These are phyloP conservation scores for Florisuga fusca DNA, from an alignment of 2,797 vertebrate species.

Conservation along the genomic window DNA sequence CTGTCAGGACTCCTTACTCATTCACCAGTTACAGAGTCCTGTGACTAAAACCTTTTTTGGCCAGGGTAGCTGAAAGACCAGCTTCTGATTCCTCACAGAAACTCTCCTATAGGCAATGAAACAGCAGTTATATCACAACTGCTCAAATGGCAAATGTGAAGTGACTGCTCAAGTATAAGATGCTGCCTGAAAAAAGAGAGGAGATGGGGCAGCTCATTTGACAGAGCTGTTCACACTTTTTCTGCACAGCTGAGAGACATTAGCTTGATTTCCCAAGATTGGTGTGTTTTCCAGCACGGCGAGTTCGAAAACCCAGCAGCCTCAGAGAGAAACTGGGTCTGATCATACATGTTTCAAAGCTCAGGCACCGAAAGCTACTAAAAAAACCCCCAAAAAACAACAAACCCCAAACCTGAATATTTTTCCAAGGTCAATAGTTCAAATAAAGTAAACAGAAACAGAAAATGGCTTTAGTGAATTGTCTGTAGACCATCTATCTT, in stretches of 20 bases:
- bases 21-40: slow-evolving; percentile 59
- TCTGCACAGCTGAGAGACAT: slow-evolving; percentile 80
- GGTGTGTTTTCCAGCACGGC: slow-evolving; percentile 60
- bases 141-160: slow-evolving; percentile 80
- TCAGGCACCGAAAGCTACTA: slow-evolving; percentile 58
- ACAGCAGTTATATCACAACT: slow-evolving; percentile 68
- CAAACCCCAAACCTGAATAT: background rate
- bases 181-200: slow-evolving; percentile 63
- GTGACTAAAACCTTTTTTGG: slow-evolving; percentile 70
- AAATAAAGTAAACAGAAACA: background rate
- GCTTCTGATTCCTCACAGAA: slow-evolving; percentile 63
- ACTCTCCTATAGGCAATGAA: slow-evolving; percentile 78
- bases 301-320: slow-evolving; percentile 51
- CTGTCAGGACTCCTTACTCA: slow-evolving; percentile 68
- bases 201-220: slow-evolving; percentile 76
- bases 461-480: background rate
- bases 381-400: background rate
- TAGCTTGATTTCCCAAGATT: slow-evolving; percentile 77
- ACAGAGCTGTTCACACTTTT: slow-evolving; percentile 83
- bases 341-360: slow-evolving; percentile 70
- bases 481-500: background rate
- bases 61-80: slow-evolving; percentile 59
- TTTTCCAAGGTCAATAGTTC: slow-evolving; percentile 53
- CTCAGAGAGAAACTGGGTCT: slow-evolving; percentile 53
- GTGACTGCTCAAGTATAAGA: slow-evolving; percentile 77